Base-by-base conservation (phyloP, 2,888 invertebrate genomes). In the Mimas tiliae region DNA sequence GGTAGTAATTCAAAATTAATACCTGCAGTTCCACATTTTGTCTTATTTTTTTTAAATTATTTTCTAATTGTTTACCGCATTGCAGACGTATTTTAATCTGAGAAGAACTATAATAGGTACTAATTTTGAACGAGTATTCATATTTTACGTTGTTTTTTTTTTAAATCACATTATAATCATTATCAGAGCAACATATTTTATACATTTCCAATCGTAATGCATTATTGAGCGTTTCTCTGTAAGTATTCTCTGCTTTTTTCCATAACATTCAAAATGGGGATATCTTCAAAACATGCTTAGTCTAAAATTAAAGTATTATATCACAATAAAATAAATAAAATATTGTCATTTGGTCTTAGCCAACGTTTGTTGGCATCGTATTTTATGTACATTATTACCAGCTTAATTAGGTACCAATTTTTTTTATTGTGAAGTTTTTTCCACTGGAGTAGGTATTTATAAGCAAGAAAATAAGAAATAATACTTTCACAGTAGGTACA, bases 301-400 rank as follows among this genome's bases (percentile, higher is more conserved):
- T 6, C 58, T 58, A 58, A 53, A 42, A 42, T 58, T 38, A 58
- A 58, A 38, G 12, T 58, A 19, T 42, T 42, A 42, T 58, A 58
- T 58, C 58, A 58, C 58, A 58, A 58, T 42, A 42, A 58, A 58
- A 58, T 58, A 58, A 58, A 58, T 58, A 58, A 58, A 42, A 64
- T 47, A 68, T 67, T 65, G 67, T 71, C 70, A 70, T 73, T 76
- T 71, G 70, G 65, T 70, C 65, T 65, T 65, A 66, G 67, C 64
- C 50, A 65, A 51, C 27, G 68, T 42, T 19, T 55, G 38, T 34
- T 16, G 55, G 38, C 58, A 58, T 58, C 34, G 1, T 38, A 34
- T 38, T 55, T 16, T 38, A 58, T 19, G 6, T 12, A 58, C 11
- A 14, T 33, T 27, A 52, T 52, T 33, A 38, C 1, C 2, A 38